Conservation (phyloP, 2,113 vertebrate genomes). For the Ancistrus triradiatus region DNA sequence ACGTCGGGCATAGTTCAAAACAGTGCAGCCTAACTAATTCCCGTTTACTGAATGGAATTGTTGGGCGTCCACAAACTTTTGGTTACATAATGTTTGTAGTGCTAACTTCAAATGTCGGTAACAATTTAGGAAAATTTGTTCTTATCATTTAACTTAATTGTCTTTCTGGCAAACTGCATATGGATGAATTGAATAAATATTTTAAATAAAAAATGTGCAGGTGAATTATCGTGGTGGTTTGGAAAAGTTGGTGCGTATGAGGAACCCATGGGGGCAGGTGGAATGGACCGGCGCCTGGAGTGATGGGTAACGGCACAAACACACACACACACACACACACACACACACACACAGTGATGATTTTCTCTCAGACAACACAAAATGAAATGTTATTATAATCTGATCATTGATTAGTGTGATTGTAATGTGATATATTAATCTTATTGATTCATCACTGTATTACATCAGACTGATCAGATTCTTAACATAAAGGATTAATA, state of each 20-base stretch:
- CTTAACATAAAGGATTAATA: no score
- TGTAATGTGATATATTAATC: no score
- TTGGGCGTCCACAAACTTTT: no score
- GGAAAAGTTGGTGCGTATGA: constrained; percentile 85
- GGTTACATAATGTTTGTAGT: no score
- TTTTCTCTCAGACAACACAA: not conserved
- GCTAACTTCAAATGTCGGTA: no score
- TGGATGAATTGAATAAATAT: no score
- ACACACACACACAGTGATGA: not conserved
- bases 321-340: not conserved
- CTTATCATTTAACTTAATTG: not conserved
- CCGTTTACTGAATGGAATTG: no score
- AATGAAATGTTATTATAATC: not conserved
- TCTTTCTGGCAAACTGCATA: not conserved
- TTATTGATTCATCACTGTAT: no score
- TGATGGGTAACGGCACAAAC: constrained; percentile 72
- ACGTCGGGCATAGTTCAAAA: no score
- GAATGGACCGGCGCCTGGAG: constrained; percentile 97
- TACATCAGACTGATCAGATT: no score
- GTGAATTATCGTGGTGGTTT: constrained; percentile 76
- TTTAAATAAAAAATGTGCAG: constrained; percentile 64
- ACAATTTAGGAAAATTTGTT: constrained; percentile 3
- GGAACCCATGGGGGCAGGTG: constrained; percentile 95
- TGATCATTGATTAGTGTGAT: no score
- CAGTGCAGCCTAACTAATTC: no score